Percentiles rank a stretch among this genome's conserved stretches.
Conservation (phyloP, 2,888 invertebrate genomes). For the Cheilosia scutellata region DNA sequence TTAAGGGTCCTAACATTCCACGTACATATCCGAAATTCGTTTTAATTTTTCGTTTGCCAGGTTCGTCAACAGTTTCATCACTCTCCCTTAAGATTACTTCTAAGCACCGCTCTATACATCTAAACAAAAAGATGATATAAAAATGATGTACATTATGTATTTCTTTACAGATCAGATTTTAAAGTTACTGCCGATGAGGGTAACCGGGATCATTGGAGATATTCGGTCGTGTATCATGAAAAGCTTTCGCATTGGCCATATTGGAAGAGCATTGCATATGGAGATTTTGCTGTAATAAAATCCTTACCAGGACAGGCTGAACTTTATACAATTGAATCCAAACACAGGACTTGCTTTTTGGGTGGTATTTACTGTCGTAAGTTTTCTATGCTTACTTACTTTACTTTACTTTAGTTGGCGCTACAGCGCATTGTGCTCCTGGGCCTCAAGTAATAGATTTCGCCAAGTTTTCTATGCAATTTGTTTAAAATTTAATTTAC, state of each 20-base stretch:
- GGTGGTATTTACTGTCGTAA: constrained; percentile 86
- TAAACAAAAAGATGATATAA: too few relatives aligned
- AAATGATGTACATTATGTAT: too few relatives aligned
- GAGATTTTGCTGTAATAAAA: constrained; percentile 86
- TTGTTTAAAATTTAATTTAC: neutral
- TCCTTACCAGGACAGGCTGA: constrained; percentile 83
- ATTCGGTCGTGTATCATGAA: constrained; percentile 88
- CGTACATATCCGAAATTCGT: too few relatives aligned
- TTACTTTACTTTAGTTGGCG: too few relatives aligned
- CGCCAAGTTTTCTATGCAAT: constrained; percentile 1
- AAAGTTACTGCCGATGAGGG: constrained; percentile 87
- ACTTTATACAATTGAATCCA: constrained; percentile 86
- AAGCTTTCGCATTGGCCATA: constrained; percentile 87
- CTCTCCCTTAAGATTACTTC: too few relatives aligned
- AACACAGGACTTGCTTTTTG: constrained; percentile 88
- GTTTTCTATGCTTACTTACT: too few relatives aligned
- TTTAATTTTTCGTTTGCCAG: too few relatives aligned
- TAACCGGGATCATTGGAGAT: constrained; percentile 89
- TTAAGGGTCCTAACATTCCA: too few relatives aligned
- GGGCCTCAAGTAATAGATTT: too few relatives aligned
- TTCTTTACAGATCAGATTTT: constrained; percentile 86
- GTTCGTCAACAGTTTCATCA: too few relatives aligned
- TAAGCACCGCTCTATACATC: too few relatives aligned
- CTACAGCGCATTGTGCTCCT: too few relatives aligned
- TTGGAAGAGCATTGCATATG: constrained; percentile 86